Evolutionary conservation across 2,113 vertebrate genomes (phyloP), one percentile per base, ranked within the genome.

Genomic region (Gallinago paraguaiae): DNA sequence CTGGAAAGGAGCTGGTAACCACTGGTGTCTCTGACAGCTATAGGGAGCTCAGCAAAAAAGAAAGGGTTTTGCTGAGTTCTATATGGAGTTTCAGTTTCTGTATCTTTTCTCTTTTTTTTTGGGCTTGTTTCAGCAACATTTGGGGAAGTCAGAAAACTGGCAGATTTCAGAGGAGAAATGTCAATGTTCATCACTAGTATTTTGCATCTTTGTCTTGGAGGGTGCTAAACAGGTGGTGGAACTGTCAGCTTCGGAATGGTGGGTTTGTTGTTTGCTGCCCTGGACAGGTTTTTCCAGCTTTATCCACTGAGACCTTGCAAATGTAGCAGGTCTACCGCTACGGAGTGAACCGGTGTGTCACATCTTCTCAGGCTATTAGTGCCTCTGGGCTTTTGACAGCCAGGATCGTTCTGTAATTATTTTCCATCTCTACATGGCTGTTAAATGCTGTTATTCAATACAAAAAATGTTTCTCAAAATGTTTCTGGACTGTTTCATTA

Each of bases 401-500:
- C 39, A 72, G 25, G 27, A 79, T 70, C 74, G 51, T 89, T 90
- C 78, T 92, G 57, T 50, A 88, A 91, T 96, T 88, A 69, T 56
- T 94, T 91, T 70, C 39, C 53, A 69, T 64, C 41, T 71, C 65
- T 65, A 71, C 12, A 10, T n/a, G 20, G 25, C 37, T 60, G 80
- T 68, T 88, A 81, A 90, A 79, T 72, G 60, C 45, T 48, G 17
- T 91, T 93, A 70, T 70, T 82, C 80, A 85, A 72, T 67, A 53
- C 9, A 67, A 84, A 30, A 82, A 82, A 79, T 59, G 3, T 77
- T 90, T 85, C 74, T 81, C 76, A 91, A 64, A 85, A 83, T 69
- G 31, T 93, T 94, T 84, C 74, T 87, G 45, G 33, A 63, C 45
- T 83, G 37, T 94, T 92, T 91, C 56, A 74, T 81, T 90, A 80